Evolutionary conservation across 2,113 vertebrate species (phyloP), one percentile per base, ranked within the genome.

Genomic region (Megaceryle maxima): DNA sequence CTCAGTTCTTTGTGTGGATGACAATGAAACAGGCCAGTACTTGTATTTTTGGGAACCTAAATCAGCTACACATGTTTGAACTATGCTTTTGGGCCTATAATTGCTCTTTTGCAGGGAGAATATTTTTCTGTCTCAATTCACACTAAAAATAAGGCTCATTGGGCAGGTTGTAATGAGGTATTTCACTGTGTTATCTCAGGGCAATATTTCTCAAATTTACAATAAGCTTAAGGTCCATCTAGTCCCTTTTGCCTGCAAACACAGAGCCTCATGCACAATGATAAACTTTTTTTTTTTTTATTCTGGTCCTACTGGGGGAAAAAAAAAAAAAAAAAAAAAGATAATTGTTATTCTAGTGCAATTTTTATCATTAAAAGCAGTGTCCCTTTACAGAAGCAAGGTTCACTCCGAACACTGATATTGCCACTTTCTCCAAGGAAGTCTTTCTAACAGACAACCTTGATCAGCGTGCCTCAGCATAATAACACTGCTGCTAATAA

Each of bases 1-100:
- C 98, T 99, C 98, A 98, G 98, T 97, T 97, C 98, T 98, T 98
- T 98, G 98, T 98, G 98, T 73, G 82, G 96, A 95, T 98, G 98
- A 98, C 98, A 98, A 98, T 98, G 98, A 98, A 97, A 94, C 95
- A 97, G 97, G 97, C 98, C 96, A 97, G 97, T 97, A 98, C 97
- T 98, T 98, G 98, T 97, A 98, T 98, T 98, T 98, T 98, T 62
- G 80, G 77, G 95, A 95, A 97, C 97, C 97, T 97, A 98, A 97
- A 62, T 97, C 96, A 96, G 96, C 94, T 97, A 96, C 96, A 97
- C 97, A 76, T 62, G 94, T 97, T 98, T 98, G 96, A 97, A 97
- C 96, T 92, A 41, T 91, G 97, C 94, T 97, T 90, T 97, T 92
- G 96, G 95, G 95, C 92, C 97, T 94, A 96, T 94, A 97, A 97